These are phyloP conservation scores for Bombylius discolor DNA, from an alignment of 2,888 invertebrate genomes.

Conservation along the genomic window DNA sequence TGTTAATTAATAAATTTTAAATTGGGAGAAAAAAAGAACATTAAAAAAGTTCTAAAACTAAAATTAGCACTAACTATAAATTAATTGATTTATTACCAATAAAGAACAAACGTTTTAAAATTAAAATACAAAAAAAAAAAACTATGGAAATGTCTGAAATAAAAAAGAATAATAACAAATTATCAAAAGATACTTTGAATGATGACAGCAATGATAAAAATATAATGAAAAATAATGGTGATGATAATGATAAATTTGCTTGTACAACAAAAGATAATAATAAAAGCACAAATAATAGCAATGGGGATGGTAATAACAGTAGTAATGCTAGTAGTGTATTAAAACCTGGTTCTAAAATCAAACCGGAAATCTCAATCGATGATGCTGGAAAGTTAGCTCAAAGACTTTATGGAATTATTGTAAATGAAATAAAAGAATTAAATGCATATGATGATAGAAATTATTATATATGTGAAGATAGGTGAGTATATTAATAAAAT, in stretches of 20 bases:
- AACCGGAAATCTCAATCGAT: conserved; percentile 26
- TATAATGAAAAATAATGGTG: background rate
- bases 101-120: no score
- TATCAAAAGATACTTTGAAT: no score
- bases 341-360: conserved; percentile 32
- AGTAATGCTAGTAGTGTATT: conserved; percentile 15
- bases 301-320: background rate
- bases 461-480: conserved; percentile 31
- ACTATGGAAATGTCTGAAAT: no score
- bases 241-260: background rate
- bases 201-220: background rate
- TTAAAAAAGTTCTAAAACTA: no score
- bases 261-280: no score
- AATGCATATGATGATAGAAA: conserved; percentile 36
- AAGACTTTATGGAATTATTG: conserved; percentile 33
- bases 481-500: conserved; percentile 21
- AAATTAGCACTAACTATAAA: no score
- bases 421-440: conserved; percentile 27
- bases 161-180: no score
- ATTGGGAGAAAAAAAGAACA: no score
- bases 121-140: no score
- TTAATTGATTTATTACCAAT: no score
- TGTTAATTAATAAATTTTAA: no score
- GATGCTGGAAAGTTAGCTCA: conserved; percentile 28
- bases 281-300: no score